These are phyloP conservation scores for Cryptophagus acutangulus DNA, from an alignment of 2,888 invertebrate genomes.

Conservation along the genomic window DNA sequence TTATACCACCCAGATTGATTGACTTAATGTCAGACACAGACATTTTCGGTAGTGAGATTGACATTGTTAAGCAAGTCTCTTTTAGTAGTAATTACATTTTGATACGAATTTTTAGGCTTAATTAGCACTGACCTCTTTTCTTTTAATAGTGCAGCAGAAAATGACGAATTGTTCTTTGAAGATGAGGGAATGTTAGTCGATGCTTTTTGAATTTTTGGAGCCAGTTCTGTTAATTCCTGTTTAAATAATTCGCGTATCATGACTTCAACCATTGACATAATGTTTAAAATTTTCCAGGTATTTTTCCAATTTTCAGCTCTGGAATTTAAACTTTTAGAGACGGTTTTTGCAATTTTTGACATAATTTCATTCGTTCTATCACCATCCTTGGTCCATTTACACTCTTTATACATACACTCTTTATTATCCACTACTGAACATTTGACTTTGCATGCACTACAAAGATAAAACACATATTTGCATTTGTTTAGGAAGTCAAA, in stretches of 20 bases:
- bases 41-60: neutral
- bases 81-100: neutral
- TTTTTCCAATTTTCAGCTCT: too few relatives aligned
- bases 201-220: too few relatives aligned
- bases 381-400: neutral
- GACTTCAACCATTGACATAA: too few relatives aligned
- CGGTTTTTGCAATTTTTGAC: too few relatives aligned
- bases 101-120: neutral
- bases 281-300: too few relatives aligned
- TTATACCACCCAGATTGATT: neutral
- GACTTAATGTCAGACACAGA: neutral
- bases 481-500: neutral
- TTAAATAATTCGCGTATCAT: too few relatives aligned
- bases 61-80: neutral
- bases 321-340: too few relatives aligned
- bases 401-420: too few relatives aligned
- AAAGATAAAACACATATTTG: constrained; percentile 1
- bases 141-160: too few relatives aligned
- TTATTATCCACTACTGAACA: neutral
- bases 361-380: neutral
- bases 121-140: neutral
- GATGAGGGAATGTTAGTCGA: too few relatives aligned
- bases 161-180: too few relatives aligned
- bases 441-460: neutral
- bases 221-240: too few relatives aligned